Base-by-base conservation (phyloP, 1,140 invertebrate species). In the Colletes gigas region DNA sequence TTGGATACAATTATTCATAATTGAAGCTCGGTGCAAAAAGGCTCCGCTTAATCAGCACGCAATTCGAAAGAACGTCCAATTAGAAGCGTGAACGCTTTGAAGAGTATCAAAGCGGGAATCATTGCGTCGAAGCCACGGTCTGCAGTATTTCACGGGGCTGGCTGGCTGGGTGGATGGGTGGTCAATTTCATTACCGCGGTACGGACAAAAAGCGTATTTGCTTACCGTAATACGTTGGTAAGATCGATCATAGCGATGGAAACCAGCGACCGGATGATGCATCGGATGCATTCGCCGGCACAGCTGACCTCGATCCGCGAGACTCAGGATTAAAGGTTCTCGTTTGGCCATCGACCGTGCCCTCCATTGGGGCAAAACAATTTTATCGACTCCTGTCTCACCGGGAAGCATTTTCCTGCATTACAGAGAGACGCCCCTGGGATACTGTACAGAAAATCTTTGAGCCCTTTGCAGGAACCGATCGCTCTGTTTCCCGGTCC, bases 351-450 rank as follows among this genome's bases (percentile, higher is more conserved):
- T 70, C 59, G 47, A 59, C 82, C 72, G 47, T 44, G 54, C 66
- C 55, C 52, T 74, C 68, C 65, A 10, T 30, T 19, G 82, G 73
- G 68, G 71, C 83, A 67, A 84, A 78, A 81, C 83, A 70, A 85
- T 85, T 85, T 85, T 81, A 81, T 85, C 82, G 83, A n/a, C n/a
- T 57, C 68, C 57, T 67, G 65, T 62, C 55, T 74, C 41, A 21
- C 54, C 39, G 57, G n/a, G 47, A 44, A 70, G 19, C 60, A 70
- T 81, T 77, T 80, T 76, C 57, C 63, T 76, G 78, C 69, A 75
- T 77, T 73, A 77, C 60, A 70, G 63, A 57, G 52, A 15, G 55
- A 44, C 14, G 19, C 72, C n/a, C 15, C 17, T 21, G 76, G 71
- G 21, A 83, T 57, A 17, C 10, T 7, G 44, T 19, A 60, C 50